These are phyloP conservation scores for Numida meleagris DNA, from an alignment of 2,113 vertebrate species.

Conservation along the genomic window DNA sequence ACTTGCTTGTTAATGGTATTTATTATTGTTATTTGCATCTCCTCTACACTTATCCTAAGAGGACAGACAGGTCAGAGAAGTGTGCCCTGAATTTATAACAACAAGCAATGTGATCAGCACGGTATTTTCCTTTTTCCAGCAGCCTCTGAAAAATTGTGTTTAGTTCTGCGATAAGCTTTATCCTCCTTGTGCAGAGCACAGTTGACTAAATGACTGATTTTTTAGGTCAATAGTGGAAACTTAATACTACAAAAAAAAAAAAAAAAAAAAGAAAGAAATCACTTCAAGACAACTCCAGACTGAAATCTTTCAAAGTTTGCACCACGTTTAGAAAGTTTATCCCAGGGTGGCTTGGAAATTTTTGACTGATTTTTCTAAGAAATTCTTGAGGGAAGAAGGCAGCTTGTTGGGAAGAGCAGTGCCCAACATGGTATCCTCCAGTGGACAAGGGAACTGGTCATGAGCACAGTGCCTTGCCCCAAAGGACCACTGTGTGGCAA, in stretches of 20 bases:
- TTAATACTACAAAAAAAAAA: neutral
- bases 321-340: neutral
- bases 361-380: neutral
- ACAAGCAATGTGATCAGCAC: neutral
- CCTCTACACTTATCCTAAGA: neutral
- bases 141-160: constrained; percentile 3
- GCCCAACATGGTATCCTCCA: neutral
- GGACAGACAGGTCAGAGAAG: neutral
- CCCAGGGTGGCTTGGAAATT: neutral
- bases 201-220: constrained; percentile 45
- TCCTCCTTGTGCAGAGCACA: neutral
- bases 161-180: constrained; percentile 57
- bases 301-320: constrained; percentile 20
- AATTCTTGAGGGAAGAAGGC: neutral
- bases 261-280: neutral
- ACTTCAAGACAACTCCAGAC: neutral
- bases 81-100: neutral
- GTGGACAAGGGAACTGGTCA: neutral
- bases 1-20: neutral
- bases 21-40: neutral
- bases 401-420: neutral
- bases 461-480: neutral
- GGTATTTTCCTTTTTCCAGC: neutral
- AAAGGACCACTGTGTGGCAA: neutral
- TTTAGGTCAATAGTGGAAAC: constrained; percentile 32